Evolutionary conservation across 2,797 vertebrate genomes (phyloP).

Genomic region (Anguilla obscura): DNA sequence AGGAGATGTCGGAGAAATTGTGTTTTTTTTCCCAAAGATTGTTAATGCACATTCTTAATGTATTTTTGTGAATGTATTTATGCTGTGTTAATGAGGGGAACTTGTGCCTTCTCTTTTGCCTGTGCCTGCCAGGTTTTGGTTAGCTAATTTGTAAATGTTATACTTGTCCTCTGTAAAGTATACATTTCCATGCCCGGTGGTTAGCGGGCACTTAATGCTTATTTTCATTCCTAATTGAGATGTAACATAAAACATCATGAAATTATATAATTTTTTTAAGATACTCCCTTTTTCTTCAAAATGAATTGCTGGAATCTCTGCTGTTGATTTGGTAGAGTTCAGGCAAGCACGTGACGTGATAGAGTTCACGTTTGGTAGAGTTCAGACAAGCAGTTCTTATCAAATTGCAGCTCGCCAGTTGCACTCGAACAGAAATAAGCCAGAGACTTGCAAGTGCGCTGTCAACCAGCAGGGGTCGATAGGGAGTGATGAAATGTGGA

Average conservation of each 20-base stretch:
- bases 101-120: background rate
- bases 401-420: too few species aligned
- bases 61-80: background rate
- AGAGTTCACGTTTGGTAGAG: too few species aligned
- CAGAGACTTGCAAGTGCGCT: too few species aligned
- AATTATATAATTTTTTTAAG: too few species aligned
- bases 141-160: background rate
- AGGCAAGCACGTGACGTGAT: too few species aligned
- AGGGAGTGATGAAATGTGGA: too few species aligned
- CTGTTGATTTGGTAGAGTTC: too few species aligned
- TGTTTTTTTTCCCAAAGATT: background rate
- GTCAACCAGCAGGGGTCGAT: too few species aligned
- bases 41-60: background rate
- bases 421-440: too few species aligned
- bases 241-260: background rate
- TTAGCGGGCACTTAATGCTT: background rate
- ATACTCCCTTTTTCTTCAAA: too few species aligned
- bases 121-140: background rate
- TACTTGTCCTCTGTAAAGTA: background rate
- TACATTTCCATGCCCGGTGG: background rate
- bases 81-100: conserved; percentile 1
- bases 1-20: background rate
- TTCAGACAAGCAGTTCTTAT: too few species aligned
- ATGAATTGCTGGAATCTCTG: too few species aligned
- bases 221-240: background rate